Percentiles rank a stretch among this genome's conserved stretches.
phyloP scores from a whole-genome alignment of 2,113 vertebrate genomes.

The Onychostruthus taczanowskii region DNA sequence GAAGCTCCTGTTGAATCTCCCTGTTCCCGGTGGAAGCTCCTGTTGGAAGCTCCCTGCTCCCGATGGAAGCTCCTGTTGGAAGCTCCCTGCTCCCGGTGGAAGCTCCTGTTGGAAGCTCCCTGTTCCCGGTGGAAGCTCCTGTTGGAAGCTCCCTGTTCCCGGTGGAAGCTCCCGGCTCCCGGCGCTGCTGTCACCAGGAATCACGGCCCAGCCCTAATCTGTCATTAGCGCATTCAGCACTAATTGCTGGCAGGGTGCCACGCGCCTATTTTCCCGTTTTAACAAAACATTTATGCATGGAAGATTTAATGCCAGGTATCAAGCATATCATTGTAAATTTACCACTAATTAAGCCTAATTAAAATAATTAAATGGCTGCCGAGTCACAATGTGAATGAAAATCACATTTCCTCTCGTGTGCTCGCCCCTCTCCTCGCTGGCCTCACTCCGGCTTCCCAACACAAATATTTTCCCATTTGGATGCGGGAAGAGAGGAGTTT shows the following conservation, averaged over 20 bases:
- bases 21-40: not conserved
- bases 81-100: accelerated
- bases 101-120: not conserved
- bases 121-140: not conserved
- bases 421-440: slow-evolving; percentile 25
- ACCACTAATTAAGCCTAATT: slow-evolving; percentile 98
- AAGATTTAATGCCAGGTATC: slow-evolving; percentile 96
- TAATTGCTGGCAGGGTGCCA: slow-evolving; percentile 88
- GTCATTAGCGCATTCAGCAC: slow-evolving; percentile 82
- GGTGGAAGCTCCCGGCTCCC: slow-evolving; percentile 6
- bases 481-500: slow-evolving; percentile 56
- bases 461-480: not conserved
- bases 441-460: not conserved
- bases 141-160: not conserved
- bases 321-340: slow-evolving; percentile 95
- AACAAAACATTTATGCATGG: slow-evolving; percentile 95
- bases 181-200: slow-evolving; percentile 77
- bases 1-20: not conserved
- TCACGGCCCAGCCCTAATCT: slow-evolving; percentile 75
- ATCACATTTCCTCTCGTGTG: slow-evolving; percentile 68
- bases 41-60: not conserved
- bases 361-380: slow-evolving; percentile 91
- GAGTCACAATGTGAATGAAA: slow-evolving; percentile 82
- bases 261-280: slow-evolving; percentile 77
- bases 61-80: no score